Base-by-base conservation (phyloP, 2,113 vertebrate genomes). In the Grallaria varia region DNA sequence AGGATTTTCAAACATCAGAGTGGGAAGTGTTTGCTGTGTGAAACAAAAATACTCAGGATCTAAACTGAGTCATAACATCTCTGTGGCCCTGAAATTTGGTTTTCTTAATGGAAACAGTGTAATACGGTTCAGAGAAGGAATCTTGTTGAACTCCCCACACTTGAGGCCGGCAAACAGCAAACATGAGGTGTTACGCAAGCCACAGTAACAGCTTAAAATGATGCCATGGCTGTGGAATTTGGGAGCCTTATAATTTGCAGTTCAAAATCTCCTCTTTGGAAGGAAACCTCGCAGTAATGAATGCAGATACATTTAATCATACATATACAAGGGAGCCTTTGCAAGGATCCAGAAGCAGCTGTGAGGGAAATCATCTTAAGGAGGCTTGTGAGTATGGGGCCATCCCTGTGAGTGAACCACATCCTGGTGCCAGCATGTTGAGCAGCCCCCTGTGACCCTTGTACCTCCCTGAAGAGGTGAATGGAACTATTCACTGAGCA, bases 41-140 rank as follows among this genome's bases (percentile, higher is more conserved):
- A 92, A 93, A 86, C 14, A 50, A 87, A 67, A 64, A 86, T 81
- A 42, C 55, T 91, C 63, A n/a, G 84, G 50, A 86, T 93, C 78
- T 64, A 68, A 90, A 75, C 82, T 97, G 95, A 96, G 63, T 94
- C 95, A 95, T 74, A 96, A 50, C 56, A 75, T 62, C 79, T 84
- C 90, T 47, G 56, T 77, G 75, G 81, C 68, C 75, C 44, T 92
- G 82, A 93, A 92, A 92, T 83, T 88, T 96, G 72, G 92, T 93
- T 95, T 94, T 90, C 68, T 81, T 96, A 93, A 92, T 93, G 60
- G 85, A 83, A 94, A 60, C 55, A 84, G 52, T 33, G 40, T 92
- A 90, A 88, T 24, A 71, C 2, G 10, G 63, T 59, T 94, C 47
- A 75, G 75, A 86, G 40, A 47, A 90, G 82, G 73, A 90, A 94